Evolutionary conservation across 2,113 vertebrate genomes (phyloP).

Genomic region (Callorhinus ursinus): DNA sequence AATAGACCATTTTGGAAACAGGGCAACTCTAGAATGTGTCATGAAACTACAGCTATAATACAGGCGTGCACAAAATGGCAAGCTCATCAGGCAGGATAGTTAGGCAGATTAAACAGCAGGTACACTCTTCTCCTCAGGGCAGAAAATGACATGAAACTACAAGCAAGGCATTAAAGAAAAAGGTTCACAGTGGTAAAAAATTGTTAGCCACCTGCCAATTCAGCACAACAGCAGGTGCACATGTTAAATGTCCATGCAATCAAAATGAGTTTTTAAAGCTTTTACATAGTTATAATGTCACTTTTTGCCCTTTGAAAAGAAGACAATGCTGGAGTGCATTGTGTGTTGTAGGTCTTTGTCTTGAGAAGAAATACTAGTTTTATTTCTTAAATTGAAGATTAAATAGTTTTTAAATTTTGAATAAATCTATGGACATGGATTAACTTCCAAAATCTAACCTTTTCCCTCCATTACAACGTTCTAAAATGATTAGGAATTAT

Average conservation of each 20-base stretch:
- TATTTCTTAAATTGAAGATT: slow-evolving; percentile 18
- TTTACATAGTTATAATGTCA: slow-evolving; percentile 14
- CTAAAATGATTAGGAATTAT: background rate
- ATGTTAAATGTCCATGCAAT: slow-evolving; percentile 59
- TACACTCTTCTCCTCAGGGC: slow-evolving; percentile 14
- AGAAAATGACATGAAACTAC: slow-evolving; percentile 52
- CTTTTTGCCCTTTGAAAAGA: slow-evolving; percentile 50
- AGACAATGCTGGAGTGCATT: background rate
- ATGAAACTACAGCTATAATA: background rate
- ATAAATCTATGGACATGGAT: background rate
- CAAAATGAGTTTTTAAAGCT: slow-evolving; percentile 60
- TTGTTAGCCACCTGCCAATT: slow-evolving; percentile 63
- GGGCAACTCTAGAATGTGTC: background rate
- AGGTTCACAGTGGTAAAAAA: slow-evolving; percentile 47
- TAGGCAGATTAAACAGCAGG: slow-evolving; percentile 66
- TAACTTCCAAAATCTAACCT: background rate
- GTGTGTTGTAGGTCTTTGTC: background rate
- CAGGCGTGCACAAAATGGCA: background rate
- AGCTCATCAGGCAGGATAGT: slow-evolving; percentile 15
- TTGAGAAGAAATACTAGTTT: slow-evolving; percentile 28
- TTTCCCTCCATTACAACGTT: background rate
- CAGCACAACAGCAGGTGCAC: slow-evolving; percentile 40
- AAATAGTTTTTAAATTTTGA: background rate
- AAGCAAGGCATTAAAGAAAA: slow-evolving; percentile 54
- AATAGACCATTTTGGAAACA: background rate